A percentile compares a stretch with the other conserved stretches of the same genome.
Conservation (phyloP, 2,888 invertebrate genomes). For the Norana najaformis region DNA sequence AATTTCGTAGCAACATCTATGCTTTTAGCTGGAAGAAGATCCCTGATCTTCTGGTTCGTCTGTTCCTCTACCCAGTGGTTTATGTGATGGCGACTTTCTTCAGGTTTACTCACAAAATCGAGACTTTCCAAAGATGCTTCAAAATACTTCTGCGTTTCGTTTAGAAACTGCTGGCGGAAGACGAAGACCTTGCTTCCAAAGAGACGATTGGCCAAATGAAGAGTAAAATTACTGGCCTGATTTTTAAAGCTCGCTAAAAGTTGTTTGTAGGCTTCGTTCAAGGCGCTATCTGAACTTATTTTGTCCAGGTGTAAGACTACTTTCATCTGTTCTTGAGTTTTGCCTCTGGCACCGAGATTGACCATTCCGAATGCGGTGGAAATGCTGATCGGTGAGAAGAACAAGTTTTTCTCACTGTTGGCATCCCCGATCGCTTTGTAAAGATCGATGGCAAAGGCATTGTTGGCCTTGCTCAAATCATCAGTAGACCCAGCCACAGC, state of each 20-base stretch:
- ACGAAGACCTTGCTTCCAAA: neutral
- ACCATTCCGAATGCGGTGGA: slow-evolving; percentile 52
- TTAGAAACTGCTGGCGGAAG: slow-evolving; percentile 31
- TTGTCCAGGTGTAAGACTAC: too few relatives aligned
- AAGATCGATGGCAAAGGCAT: slow-evolving; percentile 36
- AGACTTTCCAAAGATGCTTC: slow-evolving; percentile 24
- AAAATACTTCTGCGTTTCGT: slow-evolving; percentile 18
- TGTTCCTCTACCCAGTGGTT: slow-evolving; percentile 79
- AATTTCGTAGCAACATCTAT: slow-evolving; percentile 49
- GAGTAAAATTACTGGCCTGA: too few relatives aligned
- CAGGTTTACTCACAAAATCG: slow-evolving; percentile 9
- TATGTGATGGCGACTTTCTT: slow-evolving; percentile 64
- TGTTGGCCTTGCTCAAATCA: neutral
- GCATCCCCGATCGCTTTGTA: slow-evolving; percentile 37
- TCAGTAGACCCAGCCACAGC: neutral
- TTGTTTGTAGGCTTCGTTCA: too few relatives aligned
- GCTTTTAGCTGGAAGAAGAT: slow-evolving; percentile 69
- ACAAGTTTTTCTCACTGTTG: slow-evolving; percentile 41
- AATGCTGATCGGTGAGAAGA: slow-evolving; percentile 62
- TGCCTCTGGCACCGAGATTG: too few relatives aligned
- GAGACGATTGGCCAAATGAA: too few relatives aligned
- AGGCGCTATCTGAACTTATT: too few relatives aligned
- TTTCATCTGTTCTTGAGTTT: too few relatives aligned
- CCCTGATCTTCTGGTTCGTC: slow-evolving; percentile 79
- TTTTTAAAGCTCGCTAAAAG: too few relatives aligned